phyloP scores from a whole-genome alignment of 2,888 invertebrate species.

The Leptothorax acervorum region DNA sequence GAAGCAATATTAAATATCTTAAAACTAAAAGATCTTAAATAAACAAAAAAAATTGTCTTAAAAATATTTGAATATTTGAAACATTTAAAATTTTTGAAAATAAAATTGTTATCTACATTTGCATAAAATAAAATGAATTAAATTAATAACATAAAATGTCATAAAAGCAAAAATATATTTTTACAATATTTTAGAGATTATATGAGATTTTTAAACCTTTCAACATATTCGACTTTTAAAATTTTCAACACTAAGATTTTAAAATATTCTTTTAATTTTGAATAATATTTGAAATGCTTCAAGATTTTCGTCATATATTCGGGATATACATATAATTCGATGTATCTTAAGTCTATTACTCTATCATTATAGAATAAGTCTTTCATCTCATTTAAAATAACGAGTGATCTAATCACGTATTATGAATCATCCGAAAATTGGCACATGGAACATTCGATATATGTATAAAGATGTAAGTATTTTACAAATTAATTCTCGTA shows the following conservation, averaged over 20 bases:
- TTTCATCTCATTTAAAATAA: not conserved
- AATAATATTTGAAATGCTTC: not conserved
- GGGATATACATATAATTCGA: not conserved
- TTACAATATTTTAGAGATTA: not conserved
- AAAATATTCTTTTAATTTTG: not conserved
- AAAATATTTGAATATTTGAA: not conserved
- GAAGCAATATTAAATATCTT: no score
- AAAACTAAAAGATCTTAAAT: not conserved
- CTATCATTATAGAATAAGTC: not conserved
- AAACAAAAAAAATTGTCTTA: not conserved
- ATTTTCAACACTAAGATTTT: not conserved
- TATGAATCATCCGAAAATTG: not conserved
- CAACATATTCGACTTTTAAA: not conserved
- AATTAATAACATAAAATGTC: not conserved
- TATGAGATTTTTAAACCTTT: not conserved
- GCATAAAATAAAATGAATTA: not conserved
- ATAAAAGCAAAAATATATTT: not conserved
- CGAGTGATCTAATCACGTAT: not conserved
- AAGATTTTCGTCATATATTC: not conserved
- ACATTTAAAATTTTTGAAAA: not conserved
- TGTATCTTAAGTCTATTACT: not conserved
- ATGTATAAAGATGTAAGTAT: not conserved
- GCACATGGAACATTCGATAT: not conserved
- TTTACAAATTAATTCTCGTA: not conserved
- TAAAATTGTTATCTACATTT: not conserved